phyloP scores from a whole-genome alignment of 2,888 invertebrate genomes.

The Lamellibrachia satsuma region DNA sequence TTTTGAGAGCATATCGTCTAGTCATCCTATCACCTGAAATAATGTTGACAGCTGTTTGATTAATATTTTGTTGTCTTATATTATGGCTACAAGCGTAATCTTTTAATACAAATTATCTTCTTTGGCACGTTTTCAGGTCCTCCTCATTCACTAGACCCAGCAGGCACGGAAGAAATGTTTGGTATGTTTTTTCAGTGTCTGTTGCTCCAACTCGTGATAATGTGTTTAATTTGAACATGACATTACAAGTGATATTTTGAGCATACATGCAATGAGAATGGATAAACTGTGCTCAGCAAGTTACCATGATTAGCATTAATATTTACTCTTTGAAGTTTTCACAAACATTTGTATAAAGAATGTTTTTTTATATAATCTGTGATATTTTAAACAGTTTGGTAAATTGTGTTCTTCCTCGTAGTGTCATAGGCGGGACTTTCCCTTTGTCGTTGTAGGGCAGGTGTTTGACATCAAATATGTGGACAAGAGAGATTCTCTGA shows the following conservation, averaged over 20 bases:
- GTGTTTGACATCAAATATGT: slow-evolving; percentile 8
- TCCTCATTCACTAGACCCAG: not conserved
- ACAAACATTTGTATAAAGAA: not conserved
- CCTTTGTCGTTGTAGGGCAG: not conserved
- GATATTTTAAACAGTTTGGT: not conserved
- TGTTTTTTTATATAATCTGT: not conserved
- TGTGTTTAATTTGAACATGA: not conserved
- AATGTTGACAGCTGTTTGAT: too few species aligned
- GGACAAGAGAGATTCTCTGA: slow-evolving; percentile 12
- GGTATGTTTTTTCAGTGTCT: not conserved
- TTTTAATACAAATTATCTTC: not conserved
- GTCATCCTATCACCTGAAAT: too few species aligned
- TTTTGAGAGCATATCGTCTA: too few species aligned
- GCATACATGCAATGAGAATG: too few species aligned
- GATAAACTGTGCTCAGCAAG: too few species aligned
- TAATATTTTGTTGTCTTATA: too few species aligned
- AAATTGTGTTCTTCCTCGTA: not conserved
- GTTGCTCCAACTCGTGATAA: not conserved
- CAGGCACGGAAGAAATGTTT: not conserved
- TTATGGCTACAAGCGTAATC: not conserved
- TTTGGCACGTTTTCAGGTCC: not conserved
- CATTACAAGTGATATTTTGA: not conserved
- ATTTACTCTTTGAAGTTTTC: too few species aligned
- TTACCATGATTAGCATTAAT: too few species aligned
- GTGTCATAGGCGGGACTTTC: not conserved